A percentile compares a stretch with the other conserved stretches of the same genome.
Conservation (phyloP, 2,797 vertebrate genomes). For the Silurus aristotelis region DNA sequence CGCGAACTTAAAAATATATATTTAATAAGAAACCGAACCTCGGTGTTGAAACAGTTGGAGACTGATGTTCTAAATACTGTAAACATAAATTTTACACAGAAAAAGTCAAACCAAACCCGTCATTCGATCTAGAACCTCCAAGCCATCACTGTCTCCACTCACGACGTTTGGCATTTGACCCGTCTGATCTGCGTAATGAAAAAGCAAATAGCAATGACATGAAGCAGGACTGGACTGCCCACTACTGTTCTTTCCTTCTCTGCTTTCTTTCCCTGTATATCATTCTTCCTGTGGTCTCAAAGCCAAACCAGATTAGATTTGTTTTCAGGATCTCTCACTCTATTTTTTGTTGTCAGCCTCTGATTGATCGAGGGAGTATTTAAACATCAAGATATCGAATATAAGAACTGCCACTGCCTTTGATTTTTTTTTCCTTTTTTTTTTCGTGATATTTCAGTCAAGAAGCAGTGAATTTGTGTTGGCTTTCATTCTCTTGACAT, state of each 20-base stretch:
- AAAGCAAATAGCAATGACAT: slow-evolving; percentile 17
- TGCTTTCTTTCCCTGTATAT: not conserved
- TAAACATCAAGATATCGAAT: not conserved
- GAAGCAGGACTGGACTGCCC: slow-evolving; percentile 23
- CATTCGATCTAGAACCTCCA: not conserved
- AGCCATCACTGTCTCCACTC: not conserved
- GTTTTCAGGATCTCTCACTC: not conserved
- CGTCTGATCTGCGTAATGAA: not conserved
- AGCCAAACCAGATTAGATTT: slow-evolving; percentile 14
- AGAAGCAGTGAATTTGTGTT: slow-evolving; percentile 13
- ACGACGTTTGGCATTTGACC: slow-evolving; percentile 23
- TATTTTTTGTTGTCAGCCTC: not conserved
- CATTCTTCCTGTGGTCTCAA: not conserved
- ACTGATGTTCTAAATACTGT: no score
- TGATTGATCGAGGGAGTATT: not conserved
- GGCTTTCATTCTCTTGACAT: not conserved
- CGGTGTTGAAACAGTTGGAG: no score
- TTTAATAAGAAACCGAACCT: no score
- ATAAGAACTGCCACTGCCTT: not conserved
- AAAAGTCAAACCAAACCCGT: not conserved
- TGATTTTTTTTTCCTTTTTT: not conserved
- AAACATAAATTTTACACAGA: not conserved
- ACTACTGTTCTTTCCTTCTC: slow-evolving; percentile 5
- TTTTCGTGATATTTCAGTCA: not conserved
- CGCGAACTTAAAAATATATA: no score